Evolutionary conservation across 2,888 invertebrate species (phyloP), one percentile per base, ranked within the genome.

Genomic region (Salticus scenicus): DNA sequence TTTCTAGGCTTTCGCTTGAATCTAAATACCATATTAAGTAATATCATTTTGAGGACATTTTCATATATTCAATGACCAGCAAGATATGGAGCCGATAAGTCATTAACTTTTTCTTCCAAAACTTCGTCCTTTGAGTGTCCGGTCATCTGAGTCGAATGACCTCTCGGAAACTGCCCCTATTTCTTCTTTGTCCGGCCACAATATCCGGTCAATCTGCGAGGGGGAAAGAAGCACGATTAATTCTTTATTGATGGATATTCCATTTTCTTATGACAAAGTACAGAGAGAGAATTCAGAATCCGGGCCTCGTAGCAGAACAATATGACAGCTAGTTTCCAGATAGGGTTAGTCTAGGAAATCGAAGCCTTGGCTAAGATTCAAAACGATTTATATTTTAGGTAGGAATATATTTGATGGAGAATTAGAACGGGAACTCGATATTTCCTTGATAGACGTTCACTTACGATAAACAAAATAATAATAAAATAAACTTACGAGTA

Each of bases 91-190:
- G 17, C 20, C 20, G 24, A 57, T n/a, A 57, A 57, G 24, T 57
- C 57, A 57, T 57, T 57, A 57, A 57, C 57, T 57, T 57, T 57
- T 20, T 20, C 57, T 24, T 24, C 24, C 12, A n/a, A 24, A 17
- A 4, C 5, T 17, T 20, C 24, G 57, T 24, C 57, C 57, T 57
- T 57, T 4, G 57, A 57, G 20, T 57, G 24, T 24, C 57, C 57
- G 81, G 81, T 74, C 67, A 81, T 74, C 51, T 69, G 51, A 69
- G 67, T 20, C 73, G 66, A 73, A 66, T 80, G 79, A 80, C 79
- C 79, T 28, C n/a, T 77, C 83, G 83, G 83, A 83, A 83, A 83
- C 72, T 66, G 77, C 77, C 28, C 57, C 69, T 57, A 37, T 72
- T 67, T 77, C 75, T 51, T 67, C 42, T 64, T 69, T 76, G 47